Conservation (phyloP, 2,113 vertebrate genomes). For the Sinosuthora webbiana region DNA sequence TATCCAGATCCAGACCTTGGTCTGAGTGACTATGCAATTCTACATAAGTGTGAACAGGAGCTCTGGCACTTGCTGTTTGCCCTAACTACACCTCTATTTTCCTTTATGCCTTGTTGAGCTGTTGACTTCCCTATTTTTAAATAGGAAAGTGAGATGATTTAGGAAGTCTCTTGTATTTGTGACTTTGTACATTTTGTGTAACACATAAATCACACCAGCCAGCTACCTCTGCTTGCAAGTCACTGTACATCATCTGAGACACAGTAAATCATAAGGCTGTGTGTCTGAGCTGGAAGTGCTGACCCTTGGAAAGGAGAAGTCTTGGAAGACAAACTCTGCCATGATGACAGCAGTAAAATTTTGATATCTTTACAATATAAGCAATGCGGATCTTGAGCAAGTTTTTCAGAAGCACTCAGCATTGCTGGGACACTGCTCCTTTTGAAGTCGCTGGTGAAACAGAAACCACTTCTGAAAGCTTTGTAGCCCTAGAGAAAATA, state of each 20-base stretch:
- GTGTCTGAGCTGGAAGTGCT: not conserved
- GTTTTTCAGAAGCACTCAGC: not conserved
- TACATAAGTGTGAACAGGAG: not conserved
- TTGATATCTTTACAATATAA: not conserved
- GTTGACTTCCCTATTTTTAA: not conserved
- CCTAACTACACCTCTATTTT: not conserved
- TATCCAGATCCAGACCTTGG: not conserved
- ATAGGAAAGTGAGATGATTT: not conserved
- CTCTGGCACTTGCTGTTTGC: not conserved
- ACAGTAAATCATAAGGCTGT: not conserved
- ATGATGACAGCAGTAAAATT: not conserved
- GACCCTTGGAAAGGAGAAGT: not conserved
- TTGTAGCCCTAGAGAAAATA: not conserved
- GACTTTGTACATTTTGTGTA: not conserved
- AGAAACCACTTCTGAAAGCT: not conserved
- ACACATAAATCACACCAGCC: not conserved
- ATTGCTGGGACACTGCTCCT: not conserved
- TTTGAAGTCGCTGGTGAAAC: conserved; percentile 5
- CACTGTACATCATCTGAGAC: not conserved
- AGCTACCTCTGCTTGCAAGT: not conserved
- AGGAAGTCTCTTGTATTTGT: not conserved
- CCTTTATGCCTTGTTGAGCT: not conserved
- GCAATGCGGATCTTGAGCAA: not conserved
- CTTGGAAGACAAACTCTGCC: not conserved
- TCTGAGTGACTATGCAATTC: not conserved